These are phyloP conservation scores for Centrocercus urophasianus DNA, from an alignment of 2,113 vertebrate genomes.

Conservation along the genomic window DNA sequence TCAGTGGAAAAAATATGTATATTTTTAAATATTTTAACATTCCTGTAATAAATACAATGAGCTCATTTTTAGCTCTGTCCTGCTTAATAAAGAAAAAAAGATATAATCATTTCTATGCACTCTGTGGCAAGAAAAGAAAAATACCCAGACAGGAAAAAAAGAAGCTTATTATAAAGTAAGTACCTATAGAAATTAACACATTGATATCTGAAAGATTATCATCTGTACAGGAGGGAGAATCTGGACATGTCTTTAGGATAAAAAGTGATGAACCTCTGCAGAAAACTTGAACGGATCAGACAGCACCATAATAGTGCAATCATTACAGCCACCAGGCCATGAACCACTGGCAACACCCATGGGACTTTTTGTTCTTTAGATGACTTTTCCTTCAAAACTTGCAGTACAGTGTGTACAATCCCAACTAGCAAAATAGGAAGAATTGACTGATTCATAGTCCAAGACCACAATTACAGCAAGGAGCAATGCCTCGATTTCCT, in stretches of 20 bases:
- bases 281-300: not conserved
- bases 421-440: not conserved
- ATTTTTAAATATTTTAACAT: not conserved
- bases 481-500: not conserved
- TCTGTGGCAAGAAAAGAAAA: not conserved
- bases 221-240: not conserved
- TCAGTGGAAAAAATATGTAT: not conserved
- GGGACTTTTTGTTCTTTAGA: not conserved
- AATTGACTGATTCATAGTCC: not conserved
- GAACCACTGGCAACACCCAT: not conserved
- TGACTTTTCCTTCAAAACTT: not conserved
- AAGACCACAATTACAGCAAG: not conserved
- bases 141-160: not conserved
- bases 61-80: fast-evolving
- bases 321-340: not conserved
- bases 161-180: not conserved
- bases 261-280: not conserved
- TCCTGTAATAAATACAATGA: not conserved
- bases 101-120: not conserved
- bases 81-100: not conserved
- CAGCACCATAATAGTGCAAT: not conserved
- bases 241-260: not conserved
- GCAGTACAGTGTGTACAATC: not conserved
- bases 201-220: not conserved
- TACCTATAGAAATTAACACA: not conserved